Evolutionary conservation across 1,140 invertebrate species (phyloP).

Genomic region (Gerris buenoi): DNA sequence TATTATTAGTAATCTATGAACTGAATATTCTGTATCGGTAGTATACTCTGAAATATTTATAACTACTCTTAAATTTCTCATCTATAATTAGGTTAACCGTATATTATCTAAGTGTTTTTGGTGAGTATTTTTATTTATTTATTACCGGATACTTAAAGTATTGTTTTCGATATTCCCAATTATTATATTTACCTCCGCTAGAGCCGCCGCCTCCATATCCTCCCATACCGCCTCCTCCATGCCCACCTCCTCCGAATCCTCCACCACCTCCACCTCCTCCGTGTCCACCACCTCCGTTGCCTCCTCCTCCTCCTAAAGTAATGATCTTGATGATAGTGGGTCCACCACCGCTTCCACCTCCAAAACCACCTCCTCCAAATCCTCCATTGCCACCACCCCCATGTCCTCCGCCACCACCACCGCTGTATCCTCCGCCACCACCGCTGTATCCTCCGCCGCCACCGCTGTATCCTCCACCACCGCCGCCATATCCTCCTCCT

Average conservation of each 20-base stretch:
- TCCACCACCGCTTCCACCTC: constrained; percentile 4
- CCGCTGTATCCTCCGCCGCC: background rate
- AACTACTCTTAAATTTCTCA: too few relatives aligned
- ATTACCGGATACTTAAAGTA: too few relatives aligned
- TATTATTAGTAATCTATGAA: too few relatives aligned
- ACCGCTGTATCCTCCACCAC: background rate
- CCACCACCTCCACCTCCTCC: background rate
- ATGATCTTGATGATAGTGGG: background rate
- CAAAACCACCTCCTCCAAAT: constrained; percentile 2
- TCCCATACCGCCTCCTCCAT: constrained; percentile 1
- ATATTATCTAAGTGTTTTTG: too few relatives aligned
- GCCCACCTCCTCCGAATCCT: background rate
- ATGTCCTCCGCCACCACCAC: background rate
- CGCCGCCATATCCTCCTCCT: background rate
- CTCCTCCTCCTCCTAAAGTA: constrained; percentile 2
- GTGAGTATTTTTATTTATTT: too few relatives aligned
- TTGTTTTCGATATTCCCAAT: too few relatives aligned
- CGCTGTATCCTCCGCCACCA: constrained; percentile 3
- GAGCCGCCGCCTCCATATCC: background rate
- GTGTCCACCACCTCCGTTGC: constrained; percentile 6
- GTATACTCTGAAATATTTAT: too few relatives aligned
- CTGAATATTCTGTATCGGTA: too few relatives aligned
- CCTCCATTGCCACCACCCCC: constrained; percentile 10
- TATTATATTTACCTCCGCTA: too few relatives aligned
- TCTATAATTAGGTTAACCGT: too few relatives aligned